Base-by-base conservation (phyloP, 2,113 vertebrate genomes). In the Gnathonemus echidnorhynchus region DNA sequence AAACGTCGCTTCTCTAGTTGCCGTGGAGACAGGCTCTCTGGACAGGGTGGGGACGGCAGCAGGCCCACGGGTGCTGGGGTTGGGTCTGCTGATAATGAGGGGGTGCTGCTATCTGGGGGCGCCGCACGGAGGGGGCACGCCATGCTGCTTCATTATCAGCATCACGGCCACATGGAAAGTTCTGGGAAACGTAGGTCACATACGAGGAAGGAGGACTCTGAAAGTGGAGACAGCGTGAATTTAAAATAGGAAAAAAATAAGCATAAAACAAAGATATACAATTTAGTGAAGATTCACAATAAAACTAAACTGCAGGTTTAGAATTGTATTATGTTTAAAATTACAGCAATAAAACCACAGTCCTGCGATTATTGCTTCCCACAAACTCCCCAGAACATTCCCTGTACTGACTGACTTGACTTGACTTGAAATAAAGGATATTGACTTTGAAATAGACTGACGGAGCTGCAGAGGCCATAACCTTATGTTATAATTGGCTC, bases 11-110 rank as follows among this genome's bases (percentile, higher is more conserved):
- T 88, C 87, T 5, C 3, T 45, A 1, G 93, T 94, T 92, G 86
- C 92, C 88, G 70, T 90, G 91, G 93, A 62, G 90, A 93, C 91
- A 21, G 85, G 48, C 92, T 92, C 90, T 88, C 91, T 85, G n/a
- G 92, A 93, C 91, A 92, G 94, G 95, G 95, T 88, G 95, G 94
- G 94, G 93, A 90, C 86, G 89, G 56, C 88, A 19, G 0, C 85
- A 94, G 89, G 94, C 88, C 19, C 13, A 91, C 91, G 93, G 91
- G 84, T 45, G 88, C 90, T 85, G 87, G 87, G 93, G 91, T 91
- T 92, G 94, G 88, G 58, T 88, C 2, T n/a, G 0, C 90, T 93
- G 96, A 97, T 97, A 96, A 96, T 91, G 91, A 90, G 35, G 83
- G 86, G 92, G 62, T 87, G n/a, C 90, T 90, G 84, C 90, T 95